Conservation (phyloP, 2,113 vertebrate species). For the Plecturocebus donacophilus region DNA sequence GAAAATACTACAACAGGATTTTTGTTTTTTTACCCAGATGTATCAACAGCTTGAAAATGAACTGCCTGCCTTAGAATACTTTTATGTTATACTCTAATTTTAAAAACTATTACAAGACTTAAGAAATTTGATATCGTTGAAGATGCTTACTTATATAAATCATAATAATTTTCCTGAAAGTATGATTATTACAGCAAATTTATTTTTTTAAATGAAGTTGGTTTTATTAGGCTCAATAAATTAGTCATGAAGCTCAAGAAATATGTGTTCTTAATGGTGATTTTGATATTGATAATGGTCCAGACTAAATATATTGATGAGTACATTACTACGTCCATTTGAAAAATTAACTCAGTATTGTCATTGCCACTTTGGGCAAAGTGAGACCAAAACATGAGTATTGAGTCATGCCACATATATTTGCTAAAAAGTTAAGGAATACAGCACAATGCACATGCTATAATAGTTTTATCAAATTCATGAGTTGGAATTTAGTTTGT, state of each 20-base stretch:
- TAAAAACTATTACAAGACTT: neutral
- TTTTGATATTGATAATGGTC: neutral
- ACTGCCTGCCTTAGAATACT: neutral
- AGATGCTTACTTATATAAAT: neutral
- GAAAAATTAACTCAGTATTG: neutral
- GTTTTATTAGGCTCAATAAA: neutral
- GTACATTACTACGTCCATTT: neutral
- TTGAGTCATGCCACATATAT: neutral
- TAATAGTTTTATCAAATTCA: neutral
- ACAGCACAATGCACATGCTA: neutral
- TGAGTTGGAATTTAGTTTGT: slow-evolving; percentile 15
- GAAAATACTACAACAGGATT: slow-evolving; percentile 73
- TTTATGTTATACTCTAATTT: slow-evolving; percentile 13
- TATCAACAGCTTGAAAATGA: slow-evolving; percentile 44
- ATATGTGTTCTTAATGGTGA: neutral
- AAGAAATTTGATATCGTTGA: neutral
- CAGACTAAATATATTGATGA: neutral
- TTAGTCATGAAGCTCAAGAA: neutral
- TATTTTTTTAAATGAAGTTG: neutral
- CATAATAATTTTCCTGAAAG: neutral
- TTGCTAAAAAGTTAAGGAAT: neutral
- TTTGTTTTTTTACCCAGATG: neutral
- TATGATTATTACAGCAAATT: neutral
- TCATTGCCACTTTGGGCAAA: neutral
- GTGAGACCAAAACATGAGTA: neutral